Base-by-base conservation (phyloP, 1,140 invertebrate species). In the Maconellicoccus hirsutus region DNA sequence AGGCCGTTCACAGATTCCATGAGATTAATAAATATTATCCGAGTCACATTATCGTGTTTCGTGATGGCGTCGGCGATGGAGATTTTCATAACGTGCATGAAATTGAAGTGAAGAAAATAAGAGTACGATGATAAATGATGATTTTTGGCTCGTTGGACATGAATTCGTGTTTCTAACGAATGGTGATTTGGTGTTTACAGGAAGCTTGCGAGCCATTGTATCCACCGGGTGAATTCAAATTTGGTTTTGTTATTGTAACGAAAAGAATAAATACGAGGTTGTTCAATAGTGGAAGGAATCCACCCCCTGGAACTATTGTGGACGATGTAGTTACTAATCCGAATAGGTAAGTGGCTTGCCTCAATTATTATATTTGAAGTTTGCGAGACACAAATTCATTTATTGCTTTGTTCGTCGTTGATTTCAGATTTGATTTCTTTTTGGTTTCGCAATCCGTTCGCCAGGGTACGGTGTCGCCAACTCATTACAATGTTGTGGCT, bases 31-130 rank as follows among this genome's bases (percentile, higher is more conserved):
- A 26, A 63, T 0, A 27, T 75, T 86, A 1, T n/a, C 86, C 86
- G 0, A 75, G 76, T 0, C 77, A 80, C 0, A 86, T 91, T 10
- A 76, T 91, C 0, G 81, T 90, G 23, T 93, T 88, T 76, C 81
- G 91, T 0, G 90, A 93, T 76, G 90, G 89, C 12, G 90, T 93
- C 0, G 90, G 91, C 0, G 92, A 94, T 73, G 92, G 92, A 0
- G 90, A 94, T 77, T 82, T 94, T 1, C 77, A 81, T 0, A 87
- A 85, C 72, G 86, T 90, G 0, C 77, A 81, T 1, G 79, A 83
- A 14, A 82, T 84, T 71, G 89, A 90, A 78, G 82, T 89, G 0
- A 81, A 85, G 1, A 25, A 21, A 0, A 71, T 75, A 14, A 69
- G 73, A 59, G 75, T 74, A 25, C 59, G 70, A n/a, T n/a, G n/a